These are phyloP conservation scores for Thoracochromis brauschi DNA, from an alignment of 2,113 vertebrate genomes.

Conservation along the genomic window DNA sequence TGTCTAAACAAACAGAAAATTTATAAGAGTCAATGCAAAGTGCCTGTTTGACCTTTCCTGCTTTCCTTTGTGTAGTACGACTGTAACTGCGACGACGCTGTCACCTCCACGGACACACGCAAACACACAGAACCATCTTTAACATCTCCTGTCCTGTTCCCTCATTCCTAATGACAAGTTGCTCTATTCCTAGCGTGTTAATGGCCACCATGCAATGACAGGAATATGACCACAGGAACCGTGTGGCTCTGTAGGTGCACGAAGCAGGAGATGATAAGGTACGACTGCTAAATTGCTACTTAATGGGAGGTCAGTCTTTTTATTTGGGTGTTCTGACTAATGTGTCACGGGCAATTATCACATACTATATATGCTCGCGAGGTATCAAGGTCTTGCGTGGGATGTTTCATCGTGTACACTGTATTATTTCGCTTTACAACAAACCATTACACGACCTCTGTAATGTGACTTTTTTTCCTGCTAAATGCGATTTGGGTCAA, in stretches of 20 bases:
- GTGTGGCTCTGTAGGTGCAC: neutral
- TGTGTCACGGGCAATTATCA: conserved; percentile 38
- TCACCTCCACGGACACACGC: neutral
- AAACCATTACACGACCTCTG: conserved; percentile 20
- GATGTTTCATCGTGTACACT: neutral
- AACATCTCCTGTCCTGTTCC: neutral
- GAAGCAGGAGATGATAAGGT: neutral
- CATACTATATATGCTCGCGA: neutral
- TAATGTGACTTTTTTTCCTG: neutral
- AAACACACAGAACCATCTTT: neutral
- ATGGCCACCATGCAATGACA: neutral
- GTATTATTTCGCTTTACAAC: neutral
- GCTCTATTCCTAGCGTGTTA: conserved; percentile 8
- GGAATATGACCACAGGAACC: conserved; percentile 23
- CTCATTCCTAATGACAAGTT: neutral
- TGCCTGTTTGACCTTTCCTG: neutral
- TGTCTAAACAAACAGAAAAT: neutral
- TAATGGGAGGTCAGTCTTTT: conserved; percentile 33
- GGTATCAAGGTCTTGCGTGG: conserved; percentile 4
- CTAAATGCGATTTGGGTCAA: neutral
- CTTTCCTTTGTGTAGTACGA: neutral
- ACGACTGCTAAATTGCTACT: neutral
- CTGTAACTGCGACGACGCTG: accelerated
- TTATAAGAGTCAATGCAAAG: neutral
- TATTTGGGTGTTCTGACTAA: conserved; percentile 11